These are phyloP conservation scores for Osedax fenrisi DNA, from an alignment of 2,888 invertebrate genomes.

Conservation along the genomic window DNA sequence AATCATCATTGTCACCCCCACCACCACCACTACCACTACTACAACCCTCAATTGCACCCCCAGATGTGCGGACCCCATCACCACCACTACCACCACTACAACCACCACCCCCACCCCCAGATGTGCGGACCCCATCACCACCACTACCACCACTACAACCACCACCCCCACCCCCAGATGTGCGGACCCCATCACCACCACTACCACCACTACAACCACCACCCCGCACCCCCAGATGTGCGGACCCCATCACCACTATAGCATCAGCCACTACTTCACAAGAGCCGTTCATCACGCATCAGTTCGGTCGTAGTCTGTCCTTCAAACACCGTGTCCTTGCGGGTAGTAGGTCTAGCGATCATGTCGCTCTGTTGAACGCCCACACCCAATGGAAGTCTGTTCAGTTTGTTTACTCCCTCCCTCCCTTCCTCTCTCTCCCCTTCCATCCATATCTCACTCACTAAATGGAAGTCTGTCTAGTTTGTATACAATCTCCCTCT, in stretches of 20 bases:
- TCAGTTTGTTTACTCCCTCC: neutral
- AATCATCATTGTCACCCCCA: no score
- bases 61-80: no score
- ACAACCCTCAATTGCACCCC: conserved; percentile 29
- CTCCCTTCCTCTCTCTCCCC: no score
- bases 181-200: conserved; percentile 52
- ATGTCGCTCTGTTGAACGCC: conserved; percentile 83
- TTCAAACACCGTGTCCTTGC: conserved; percentile 74
- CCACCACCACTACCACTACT: no score
- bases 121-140: neutral
- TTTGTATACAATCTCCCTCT: no score
- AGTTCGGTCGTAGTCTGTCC: conserved; percentile 60
- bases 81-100: no score
- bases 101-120: no score
- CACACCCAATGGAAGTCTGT: neutral
- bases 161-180: conserved; percentile 54
- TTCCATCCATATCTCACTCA: no score
- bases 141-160: neutral
- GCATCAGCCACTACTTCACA: conserved; percentile 91
- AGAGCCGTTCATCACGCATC: conserved; percentile 67
- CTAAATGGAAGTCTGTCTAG: no score
- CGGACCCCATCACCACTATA: conserved; percentile 80
- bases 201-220: neutral
- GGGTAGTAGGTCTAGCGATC: conserved; percentile 79
- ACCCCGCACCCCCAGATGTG: conserved; percentile 56